Conservation (phyloP, 2,113 vertebrate genomes). For the Sigmodon hispidus region DNA sequence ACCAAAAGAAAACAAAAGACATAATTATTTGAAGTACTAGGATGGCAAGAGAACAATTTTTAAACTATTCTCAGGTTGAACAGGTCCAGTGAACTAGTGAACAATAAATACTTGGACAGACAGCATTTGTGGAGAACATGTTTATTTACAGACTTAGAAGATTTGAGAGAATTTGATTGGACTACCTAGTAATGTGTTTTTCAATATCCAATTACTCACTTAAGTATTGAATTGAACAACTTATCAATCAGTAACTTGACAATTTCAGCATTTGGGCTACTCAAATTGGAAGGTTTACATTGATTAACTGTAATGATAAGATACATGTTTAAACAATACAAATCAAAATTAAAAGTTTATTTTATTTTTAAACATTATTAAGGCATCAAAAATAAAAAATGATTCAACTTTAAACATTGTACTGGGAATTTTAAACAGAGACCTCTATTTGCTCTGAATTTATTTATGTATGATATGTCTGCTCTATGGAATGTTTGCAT, state of each 20-base stretch:
- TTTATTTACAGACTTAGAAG: neutral
- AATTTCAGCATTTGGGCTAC: neutral
- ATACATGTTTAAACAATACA: neutral
- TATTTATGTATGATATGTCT: neutral
- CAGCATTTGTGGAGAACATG: neutral
- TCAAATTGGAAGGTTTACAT: neutral
- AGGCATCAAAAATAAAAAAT: neutral
- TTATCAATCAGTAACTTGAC: neutral
- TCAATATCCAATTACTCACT: neutral
- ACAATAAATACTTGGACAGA: neutral
- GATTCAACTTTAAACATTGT: neutral
- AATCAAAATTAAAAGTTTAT: neutral
- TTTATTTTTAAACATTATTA: conserved; percentile 26
- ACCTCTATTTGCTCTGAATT: neutral
- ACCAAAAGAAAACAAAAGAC: no score
- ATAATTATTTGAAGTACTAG: neutral
- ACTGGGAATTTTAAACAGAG: neutral
- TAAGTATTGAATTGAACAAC: conserved; percentile 25
- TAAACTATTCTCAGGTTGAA: neutral
- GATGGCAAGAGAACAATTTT: conserved; percentile 33
- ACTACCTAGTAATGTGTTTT: neutral
- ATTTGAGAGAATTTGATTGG: neutral
- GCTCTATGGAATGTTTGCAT: neutral
- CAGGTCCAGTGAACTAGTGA: neutral
- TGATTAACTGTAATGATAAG: neutral